Conservation (phyloP, 2,113 vertebrate species). For the Calypte anna region DNA sequence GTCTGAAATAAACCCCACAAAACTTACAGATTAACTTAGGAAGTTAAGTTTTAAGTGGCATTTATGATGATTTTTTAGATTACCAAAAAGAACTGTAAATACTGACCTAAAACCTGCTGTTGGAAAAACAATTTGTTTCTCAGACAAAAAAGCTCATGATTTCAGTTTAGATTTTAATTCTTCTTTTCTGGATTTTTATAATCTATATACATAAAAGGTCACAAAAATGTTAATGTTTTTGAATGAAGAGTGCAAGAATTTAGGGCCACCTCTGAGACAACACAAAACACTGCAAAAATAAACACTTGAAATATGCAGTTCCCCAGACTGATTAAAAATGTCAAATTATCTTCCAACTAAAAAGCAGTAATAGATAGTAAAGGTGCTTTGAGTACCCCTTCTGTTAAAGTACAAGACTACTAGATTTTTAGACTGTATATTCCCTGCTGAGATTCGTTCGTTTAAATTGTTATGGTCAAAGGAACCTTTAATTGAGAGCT, state of each 20-base stretch:
- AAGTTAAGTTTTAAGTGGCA: not conserved
- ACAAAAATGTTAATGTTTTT: not conserved
- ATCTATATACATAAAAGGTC: not conserved
- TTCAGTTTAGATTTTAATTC: not conserved
- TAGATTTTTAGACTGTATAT: not conserved
- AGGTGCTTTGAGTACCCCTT: not conserved
- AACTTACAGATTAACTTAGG: not conserved
- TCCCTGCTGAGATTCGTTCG: not conserved
- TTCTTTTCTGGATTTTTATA: not conserved
- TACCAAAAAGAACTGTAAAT: not conserved
- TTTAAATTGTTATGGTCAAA: not conserved
- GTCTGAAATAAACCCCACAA: not conserved
- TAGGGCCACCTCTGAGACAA: not conserved
- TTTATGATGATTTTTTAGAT: not conserved
- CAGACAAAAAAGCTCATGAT: not conserved
- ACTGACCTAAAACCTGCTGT: not conserved
- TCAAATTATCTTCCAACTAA: not conserved
- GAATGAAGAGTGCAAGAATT: accelerated
- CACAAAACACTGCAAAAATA: not conserved
- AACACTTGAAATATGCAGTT: not conserved
- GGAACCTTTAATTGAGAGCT: not conserved
- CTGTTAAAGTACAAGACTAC: not conserved
- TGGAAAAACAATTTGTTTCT: not conserved
- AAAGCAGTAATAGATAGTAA: not conserved
- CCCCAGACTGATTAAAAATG: not conserved